These are phyloP conservation scores for Narcine bancroftii DNA, from an alignment of 2,113 vertebrate genomes.

Conservation along the genomic window DNA sequence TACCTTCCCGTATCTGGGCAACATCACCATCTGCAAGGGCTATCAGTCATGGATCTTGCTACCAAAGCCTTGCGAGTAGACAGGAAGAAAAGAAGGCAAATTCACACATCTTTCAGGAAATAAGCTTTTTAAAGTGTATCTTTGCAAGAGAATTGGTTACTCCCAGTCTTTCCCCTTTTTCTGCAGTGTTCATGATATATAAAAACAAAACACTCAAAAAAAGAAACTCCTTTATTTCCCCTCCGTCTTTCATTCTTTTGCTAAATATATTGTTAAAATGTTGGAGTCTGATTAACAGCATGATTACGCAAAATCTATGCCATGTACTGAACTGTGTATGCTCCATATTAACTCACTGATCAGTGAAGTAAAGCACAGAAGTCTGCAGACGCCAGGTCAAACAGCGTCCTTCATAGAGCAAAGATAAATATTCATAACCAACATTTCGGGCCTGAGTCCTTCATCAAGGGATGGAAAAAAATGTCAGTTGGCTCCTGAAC, in stretches of 20 bases:
- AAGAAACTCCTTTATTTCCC: neutral
- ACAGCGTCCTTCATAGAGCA: too few relatives aligned
- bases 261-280: neutral
- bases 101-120: neutral
- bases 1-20: too few relatives aligned
- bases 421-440: too few relatives aligned
- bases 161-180: neutral
- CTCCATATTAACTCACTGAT: neutral
- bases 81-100: neutral
- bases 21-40: too few relatives aligned
- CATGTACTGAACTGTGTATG: neutral
- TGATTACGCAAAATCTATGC: neutral
- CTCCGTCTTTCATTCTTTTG: neutral
- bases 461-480: too few relatives aligned
- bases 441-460: too few relatives aligned
- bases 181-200: neutral
- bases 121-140: neutral
- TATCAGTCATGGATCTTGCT: too few relatives aligned
- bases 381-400: too few relatives aligned
- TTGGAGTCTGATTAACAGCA: neutral
- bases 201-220: neutral
- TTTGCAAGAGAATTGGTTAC: neutral
- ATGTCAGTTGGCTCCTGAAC: too few relatives aligned
- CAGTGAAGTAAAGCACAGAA: too few relatives aligned
- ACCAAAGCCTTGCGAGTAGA: neutral